Base-by-base conservation (phyloP, 2,888 invertebrate genomes). In the Shargacucullia verbasci region DNA sequence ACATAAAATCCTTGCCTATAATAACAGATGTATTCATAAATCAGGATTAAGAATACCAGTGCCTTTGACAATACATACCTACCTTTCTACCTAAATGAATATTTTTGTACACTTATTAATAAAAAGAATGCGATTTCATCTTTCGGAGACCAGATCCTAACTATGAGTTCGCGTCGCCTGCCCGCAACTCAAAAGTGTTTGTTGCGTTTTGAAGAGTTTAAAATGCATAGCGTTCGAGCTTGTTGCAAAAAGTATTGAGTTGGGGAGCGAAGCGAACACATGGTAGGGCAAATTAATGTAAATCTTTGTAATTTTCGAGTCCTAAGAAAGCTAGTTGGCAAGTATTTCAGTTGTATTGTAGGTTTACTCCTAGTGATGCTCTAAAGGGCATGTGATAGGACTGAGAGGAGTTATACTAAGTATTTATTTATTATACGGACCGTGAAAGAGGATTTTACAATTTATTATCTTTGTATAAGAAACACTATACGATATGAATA, bases 381-480 rank as follows among this genome's bases (percentile, higher is more conserved):
- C 87, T 78, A 74, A 70, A 86, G 87, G 87, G 89, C 90, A 83
- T 79, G 88, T 88, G 90, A 91, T 88, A 88, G 86, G 86, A 89
- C 87, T 89, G 86, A 88, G 69, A 61, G 86, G 84, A 82, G 82
- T 80, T 79, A 82, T 78, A 83, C 83, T 91, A 92, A 91, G 89
- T 94, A 93, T 93, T 94, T 93, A 94, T 94, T 94, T 92, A 92
- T 92, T 92, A 87, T 88, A 88, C 83, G 87, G 88, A 89, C 88
- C 87, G 89, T 75, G 85, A 90, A 88, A 84, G 87, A 89, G 89
- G 90, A 91, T 89, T 92, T 91, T 93, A 93, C 93, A 93, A 92
- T 92, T 93, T 94, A 92, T 92, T 91, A 92, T 88, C 91, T 93
- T 93, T 94, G 93, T 93, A 94, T 92, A 91, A 92, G 89, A 90